phyloP scores from a whole-genome alignment of 2,113 vertebrate species.

The Montifringilla adamsi region DNA sequence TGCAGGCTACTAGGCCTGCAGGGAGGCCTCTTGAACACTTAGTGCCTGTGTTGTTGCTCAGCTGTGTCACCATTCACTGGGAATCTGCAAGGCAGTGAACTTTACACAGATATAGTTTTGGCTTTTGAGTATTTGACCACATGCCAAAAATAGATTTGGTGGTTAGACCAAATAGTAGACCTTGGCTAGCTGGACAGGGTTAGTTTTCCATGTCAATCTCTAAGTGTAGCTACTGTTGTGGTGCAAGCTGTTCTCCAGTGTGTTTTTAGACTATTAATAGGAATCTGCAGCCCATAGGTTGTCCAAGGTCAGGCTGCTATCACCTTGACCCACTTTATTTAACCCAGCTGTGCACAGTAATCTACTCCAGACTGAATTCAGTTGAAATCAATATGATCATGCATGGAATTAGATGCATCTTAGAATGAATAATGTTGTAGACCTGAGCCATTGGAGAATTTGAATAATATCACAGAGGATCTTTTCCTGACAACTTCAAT shows the following conservation, averaged over 20 bases:
- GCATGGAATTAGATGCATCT: neutral
- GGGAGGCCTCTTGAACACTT: neutral
- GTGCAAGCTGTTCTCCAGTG: neutral
- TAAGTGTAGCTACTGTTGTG: neutral
- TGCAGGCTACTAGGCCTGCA: neutral
- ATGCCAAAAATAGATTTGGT: neutral
- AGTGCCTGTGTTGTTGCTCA: neutral
- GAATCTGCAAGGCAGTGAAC: neutral
- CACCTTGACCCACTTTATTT: constrained; percentile 22
- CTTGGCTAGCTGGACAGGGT: neutral
- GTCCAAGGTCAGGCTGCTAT: neutral
- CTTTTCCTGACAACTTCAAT: neutral
- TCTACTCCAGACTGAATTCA: neutral
- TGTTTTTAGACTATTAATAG: neutral
- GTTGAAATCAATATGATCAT: neutral
- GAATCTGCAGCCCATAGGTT: neutral
- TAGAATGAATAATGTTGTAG: neutral
- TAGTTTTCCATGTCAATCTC: neutral
- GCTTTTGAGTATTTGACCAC: neutral
- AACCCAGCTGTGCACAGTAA: neutral
- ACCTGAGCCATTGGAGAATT: neutral
- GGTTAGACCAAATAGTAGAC: neutral
- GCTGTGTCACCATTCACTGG: neutral
- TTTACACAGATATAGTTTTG: neutral
- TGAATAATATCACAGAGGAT: neutral